Base-by-base conservation (phyloP, 2,113 vertebrate species). In the Xiphorhynchus elegans region DNA sequence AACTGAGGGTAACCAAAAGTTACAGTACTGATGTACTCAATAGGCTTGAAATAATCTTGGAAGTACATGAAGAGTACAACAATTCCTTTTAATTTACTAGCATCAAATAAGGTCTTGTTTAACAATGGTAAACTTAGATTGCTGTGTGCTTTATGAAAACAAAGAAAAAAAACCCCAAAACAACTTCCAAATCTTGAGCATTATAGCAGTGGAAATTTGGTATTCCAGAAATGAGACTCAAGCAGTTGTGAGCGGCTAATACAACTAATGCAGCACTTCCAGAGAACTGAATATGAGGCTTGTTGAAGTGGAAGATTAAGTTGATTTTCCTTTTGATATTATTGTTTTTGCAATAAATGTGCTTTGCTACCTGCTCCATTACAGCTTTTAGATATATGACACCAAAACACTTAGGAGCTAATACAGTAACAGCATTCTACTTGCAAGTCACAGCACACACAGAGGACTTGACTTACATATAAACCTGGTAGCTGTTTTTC, bases 401-500 rank as follows among this genome's bases (percentile, higher is more conserved):
- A 69, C 33, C 63, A 55, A 87, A 93, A 82, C n/a, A 75, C 28
- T 82, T 50, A 70, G 17, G 23, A 64, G 37, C 31, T 91, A 93
- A 90, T 67, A 84, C 12, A 67, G 39, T 87, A 80, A 58, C 14
- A 94, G 28, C 46, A 74, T 76, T 89, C 84, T 93, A 46, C 42
- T 77, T 88, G 35, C 25, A 91, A 90, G 69, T 83, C 26, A 17
- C 40, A 79, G 14, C 40, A 77, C 46, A 87, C 15, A 47, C 50
- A 74, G 21, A 85, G 39, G 33, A 86, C n/a, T 87, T 87, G n/a
- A 60, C 66, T 95, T 94, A 47, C 29, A 25, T 50, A 66, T 90
- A 55, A 83, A 70, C 29, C 26, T 94, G 75, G 46, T 75, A 95
- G 39, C 70, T 96, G 84, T 58, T 84, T 85, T 93, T 94, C 80